Percentiles rank a stretch among this genome's conserved stretches.
Conservation (phyloP, 2,888 invertebrate species). For the Branchipolynoe longqiensis region DNA sequence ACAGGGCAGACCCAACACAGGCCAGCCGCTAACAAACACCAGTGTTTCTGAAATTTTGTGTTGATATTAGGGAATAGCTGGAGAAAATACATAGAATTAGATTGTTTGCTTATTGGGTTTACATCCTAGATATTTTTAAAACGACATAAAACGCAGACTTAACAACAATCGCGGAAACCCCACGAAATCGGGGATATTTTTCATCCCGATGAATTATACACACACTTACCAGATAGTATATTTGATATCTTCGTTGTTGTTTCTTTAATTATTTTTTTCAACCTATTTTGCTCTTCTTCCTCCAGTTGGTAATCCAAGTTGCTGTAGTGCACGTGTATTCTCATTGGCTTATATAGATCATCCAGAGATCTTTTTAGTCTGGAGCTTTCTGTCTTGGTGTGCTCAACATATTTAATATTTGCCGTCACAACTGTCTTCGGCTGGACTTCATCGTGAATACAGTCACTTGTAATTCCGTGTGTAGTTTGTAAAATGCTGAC, state of each 20-base stretch:
- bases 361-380: slow-evolving; percentile 31
- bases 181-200: too few relatives aligned
- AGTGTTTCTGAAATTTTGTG: too few relatives aligned
- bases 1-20: too few relatives aligned
- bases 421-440: slow-evolving; percentile 12
- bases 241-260: slow-evolving; percentile 37
- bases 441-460: slow-evolving; percentile 48
- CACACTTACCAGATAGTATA: slow-evolving; percentile 55
- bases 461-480: neutral
- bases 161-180: too few relatives aligned
- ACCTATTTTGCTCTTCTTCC: neutral
- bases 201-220: too few relatives aligned
- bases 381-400: neutral
- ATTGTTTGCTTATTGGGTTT: too few relatives aligned
- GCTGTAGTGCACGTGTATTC: slow-evolving; percentile 35
- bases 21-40: too few relatives aligned
- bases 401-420: slow-evolving; percentile 11
- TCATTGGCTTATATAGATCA: slow-evolving; percentile 50
- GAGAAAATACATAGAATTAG: too few relatives aligned
- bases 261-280: slow-evolving; percentile 41
- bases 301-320: neutral
- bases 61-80: too few relatives aligned
- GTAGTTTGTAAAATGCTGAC: neutral
- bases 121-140: too few relatives aligned
- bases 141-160: too few relatives aligned